These are phyloP conservation scores for Trinorchestia longiramus DNA, from an alignment of 1,140 invertebrate genomes.

Conservation along the genomic window DNA sequence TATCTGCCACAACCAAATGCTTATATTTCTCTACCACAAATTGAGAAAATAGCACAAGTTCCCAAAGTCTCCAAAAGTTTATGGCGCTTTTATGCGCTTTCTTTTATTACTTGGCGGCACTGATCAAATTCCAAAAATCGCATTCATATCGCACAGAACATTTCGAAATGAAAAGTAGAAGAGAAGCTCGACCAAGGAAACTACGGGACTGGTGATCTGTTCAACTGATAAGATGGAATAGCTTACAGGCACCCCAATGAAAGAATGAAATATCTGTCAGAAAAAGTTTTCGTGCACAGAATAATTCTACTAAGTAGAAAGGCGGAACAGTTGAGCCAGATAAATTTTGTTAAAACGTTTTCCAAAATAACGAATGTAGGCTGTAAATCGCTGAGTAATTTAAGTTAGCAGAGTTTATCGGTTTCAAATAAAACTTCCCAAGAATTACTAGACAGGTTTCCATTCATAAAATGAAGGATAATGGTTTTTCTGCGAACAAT, in stretches of 20 bases:
- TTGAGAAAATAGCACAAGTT: constrained; percentile 52
- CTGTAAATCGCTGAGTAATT: neutral
- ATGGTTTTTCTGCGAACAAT: neutral
- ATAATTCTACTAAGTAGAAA: neutral
- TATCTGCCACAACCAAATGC: constrained; percentile 49
- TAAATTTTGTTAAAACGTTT: neutral
- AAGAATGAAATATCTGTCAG: neutral
- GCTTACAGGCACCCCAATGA: neutral
- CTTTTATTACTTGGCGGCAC: constrained; percentile 22
- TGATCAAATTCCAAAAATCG: constrained; percentile 47
- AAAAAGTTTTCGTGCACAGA: neutral
- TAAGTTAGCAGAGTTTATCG: neutral
- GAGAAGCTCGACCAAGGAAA: neutral
- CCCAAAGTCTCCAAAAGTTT: constrained; percentile 13
- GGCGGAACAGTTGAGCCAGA: neutral
- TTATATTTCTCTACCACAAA: constrained; percentile 42
- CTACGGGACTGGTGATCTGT: neutral
- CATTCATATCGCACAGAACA: constrained; percentile 34
- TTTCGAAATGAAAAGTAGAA: constrained; percentile 37
- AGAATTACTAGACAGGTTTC: no score
- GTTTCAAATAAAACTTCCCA: neutral
- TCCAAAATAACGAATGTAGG: neutral
- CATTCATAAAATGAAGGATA: neutral
- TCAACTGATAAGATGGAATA: constrained; percentile 3
- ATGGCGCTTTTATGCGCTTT: constrained; percentile 44